A percentile compares a stretch with the other conserved stretches of the same genome.
These are phyloP conservation scores for Dryobota labecula DNA, from an alignment of 2,888 invertebrate genomes.

Conservation along the genomic window DNA sequence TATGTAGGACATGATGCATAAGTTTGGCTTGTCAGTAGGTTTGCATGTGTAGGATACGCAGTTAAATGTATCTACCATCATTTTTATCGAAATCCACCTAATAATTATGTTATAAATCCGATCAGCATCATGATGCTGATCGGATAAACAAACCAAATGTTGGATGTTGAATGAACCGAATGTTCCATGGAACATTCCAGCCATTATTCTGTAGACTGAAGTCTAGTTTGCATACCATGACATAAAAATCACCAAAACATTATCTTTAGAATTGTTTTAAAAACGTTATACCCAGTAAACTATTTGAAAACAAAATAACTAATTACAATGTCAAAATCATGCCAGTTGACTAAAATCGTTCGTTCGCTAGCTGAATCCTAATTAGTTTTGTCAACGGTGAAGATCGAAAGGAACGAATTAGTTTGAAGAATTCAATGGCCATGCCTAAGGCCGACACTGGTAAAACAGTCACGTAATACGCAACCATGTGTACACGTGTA, in stretches of 20 bases:
- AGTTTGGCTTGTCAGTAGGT: constrained; percentile 10
- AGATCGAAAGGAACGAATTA: constrained; percentile 72
- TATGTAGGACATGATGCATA: constrained; percentile 1
- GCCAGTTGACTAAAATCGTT: constrained; percentile 30
- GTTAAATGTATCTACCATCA: not conserved
- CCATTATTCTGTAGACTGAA: not conserved
- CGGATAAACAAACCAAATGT: too few relatives aligned
- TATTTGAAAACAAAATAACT: constrained; percentile 15
- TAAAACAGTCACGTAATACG: constrained; percentile 75
- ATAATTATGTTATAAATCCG: not conserved
- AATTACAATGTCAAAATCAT: constrained; percentile 35
- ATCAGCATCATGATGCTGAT: too few relatives aligned
- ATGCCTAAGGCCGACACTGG: constrained; percentile 57
- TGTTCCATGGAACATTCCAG: not conserved
- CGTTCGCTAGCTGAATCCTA: constrained; percentile 65
- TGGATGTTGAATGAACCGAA: too few relatives aligned
- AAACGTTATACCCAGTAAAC: not conserved
- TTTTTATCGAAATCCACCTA: not conserved
- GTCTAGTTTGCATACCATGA: not conserved
- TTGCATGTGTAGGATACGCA: not conserved
- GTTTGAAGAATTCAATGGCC: constrained; percentile 71
- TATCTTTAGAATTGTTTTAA: not conserved
- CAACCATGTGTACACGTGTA: constrained; percentile 52
- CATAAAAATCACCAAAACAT: not conserved
- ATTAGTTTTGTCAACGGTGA: constrained; percentile 70